Evolutionary conservation across 1,140 invertebrate species (phyloP).

Genomic region (Papilio glaucus): DNA sequence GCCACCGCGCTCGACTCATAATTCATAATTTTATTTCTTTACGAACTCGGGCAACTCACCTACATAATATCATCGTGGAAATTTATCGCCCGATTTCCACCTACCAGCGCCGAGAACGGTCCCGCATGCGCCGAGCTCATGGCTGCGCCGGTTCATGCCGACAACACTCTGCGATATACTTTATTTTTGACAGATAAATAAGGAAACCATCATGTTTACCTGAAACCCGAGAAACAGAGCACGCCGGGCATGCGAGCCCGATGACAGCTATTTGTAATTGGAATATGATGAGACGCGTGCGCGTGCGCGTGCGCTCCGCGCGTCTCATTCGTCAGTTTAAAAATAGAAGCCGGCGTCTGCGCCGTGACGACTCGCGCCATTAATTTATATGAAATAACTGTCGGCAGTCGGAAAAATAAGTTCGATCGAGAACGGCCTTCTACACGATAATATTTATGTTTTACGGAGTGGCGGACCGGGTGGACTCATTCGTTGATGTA

Average conservation of each 20-base stretch:
- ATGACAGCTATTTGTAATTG: slow-evolving; percentile 82
- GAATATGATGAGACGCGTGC: slow-evolving; percentile 76
- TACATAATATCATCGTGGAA: slow-evolving; percentile 50
- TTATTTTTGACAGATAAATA: slow-evolving; percentile 35
- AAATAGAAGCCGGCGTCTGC: slow-evolving; percentile 81
- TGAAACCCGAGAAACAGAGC: slow-evolving; percentile 66
- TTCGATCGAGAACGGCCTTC: slow-evolving; percentile 78
- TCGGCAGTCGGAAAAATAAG: slow-evolving; percentile 82
- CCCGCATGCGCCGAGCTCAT: slow-evolving; percentile 11
- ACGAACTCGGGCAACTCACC: slow-evolving; percentile 51
- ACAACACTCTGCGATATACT: neutral
- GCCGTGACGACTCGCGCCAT: slow-evolving; percentile 82
- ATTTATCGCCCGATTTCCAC: slow-evolving; percentile 63
- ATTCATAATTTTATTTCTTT: slow-evolving; percentile 82
- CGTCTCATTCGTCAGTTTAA: slow-evolving; percentile 82
- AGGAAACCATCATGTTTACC: slow-evolving; percentile 49
- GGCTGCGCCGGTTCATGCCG: neutral
- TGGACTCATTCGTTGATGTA: slow-evolving; percentile 63
- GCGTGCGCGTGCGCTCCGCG: slow-evolving; percentile 76
- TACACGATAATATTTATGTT: slow-evolving; percentile 81
- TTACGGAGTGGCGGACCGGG: slow-evolving; percentile 73
- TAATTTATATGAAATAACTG: slow-evolving; percentile 84
- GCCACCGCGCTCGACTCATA: slow-evolving; percentile 77
- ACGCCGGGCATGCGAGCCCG: slow-evolving; percentile 62
- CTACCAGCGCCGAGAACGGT: slow-evolving; percentile 34